Base-by-base conservation (phyloP, 2,888 invertebrate genomes). In the Phymatocera aterrima region DNA sequence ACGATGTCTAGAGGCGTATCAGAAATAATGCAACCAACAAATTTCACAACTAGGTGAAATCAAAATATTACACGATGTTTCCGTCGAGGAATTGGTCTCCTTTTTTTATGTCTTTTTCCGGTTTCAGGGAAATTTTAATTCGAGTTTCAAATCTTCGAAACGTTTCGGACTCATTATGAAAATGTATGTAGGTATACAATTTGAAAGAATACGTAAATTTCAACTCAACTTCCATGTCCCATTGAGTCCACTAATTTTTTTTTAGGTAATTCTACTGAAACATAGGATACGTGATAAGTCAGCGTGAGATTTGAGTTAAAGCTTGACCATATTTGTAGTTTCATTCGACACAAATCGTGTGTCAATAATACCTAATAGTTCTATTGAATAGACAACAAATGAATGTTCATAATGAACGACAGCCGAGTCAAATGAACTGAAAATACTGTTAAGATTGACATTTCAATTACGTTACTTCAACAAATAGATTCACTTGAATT, bases 221-320 rank as follows among this genome's bases (percentile, higher is more conserved):
- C n/a, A n/a, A n/a, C n/a, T n/a, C n/a, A n/a, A n/a, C n/a, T n/a
- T n/a, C n/a, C n/a, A 57, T 57, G 57, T 57, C 57, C 57, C 24
- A 57, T 31, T 57, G 28, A 28, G 57, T 57, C 57, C n/a, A 57
- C 57, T 57, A 57, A 4, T 57, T n/a, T n/a, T 57, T 57, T 57
- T 28, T 28, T 57, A 57, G 57, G 1, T 57, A 21, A 57, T 57
- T 57, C 15, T 8, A 57, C 28, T 24, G 28, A 57, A 57, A 24
- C 28, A 28, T 10, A n/a, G n/a, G 57, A 57, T 57, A 57, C 24
- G 57, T 57, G 24, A 57, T 24, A 8, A 57, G 24, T 57, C 10
- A 21, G 28, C 57, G 28, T 57, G 57, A 10, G 2, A 57, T 57
- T 28, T 28, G 3, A 24, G 31, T 57, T 57, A 15, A 57, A 57